phyloP scores from a whole-genome alignment of 2,888 invertebrate species.

The Escarpia spicata region DNA sequence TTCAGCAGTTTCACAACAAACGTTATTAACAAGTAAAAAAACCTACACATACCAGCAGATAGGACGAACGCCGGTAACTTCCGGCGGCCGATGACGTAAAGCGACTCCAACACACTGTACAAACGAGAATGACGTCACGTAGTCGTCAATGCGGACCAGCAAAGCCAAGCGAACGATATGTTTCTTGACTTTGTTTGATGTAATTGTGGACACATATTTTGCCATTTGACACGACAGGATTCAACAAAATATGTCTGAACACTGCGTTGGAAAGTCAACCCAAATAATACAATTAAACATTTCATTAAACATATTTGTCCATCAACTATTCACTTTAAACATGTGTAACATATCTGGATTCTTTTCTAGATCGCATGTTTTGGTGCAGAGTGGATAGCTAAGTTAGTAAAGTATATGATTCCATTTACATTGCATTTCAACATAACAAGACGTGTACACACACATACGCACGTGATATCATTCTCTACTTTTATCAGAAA shows the following conservation, averaged over 20 bases:
- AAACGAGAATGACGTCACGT: not conserved
- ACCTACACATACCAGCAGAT: not conserved
- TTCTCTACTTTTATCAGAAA: not conserved
- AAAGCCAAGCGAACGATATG: not conserved
- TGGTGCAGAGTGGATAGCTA: not conserved
- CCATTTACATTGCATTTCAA: not conserved
- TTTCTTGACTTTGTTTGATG: not conserved
- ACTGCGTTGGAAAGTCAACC: no score
- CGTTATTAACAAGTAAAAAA: not conserved
- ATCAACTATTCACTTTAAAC: no score
- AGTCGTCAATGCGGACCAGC: not conserved
- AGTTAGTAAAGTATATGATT: not conserved
- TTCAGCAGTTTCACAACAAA: not conserved
- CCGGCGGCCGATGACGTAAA: not conserved
- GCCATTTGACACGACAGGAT: no score
- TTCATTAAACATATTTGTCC: no score
- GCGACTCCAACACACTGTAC: not conserved
- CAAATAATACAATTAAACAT: no score
- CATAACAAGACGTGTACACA: not conserved
- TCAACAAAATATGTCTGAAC: no score
- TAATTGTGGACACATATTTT: not conserved
- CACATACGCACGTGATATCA: not conserved
- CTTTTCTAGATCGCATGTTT: not conserved
- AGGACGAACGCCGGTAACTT: not conserved
- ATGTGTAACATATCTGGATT: not conserved